Evolutionary conservation across 1,140 invertebrate species (phyloP).

Genomic region (Bombus fervidus): DNA sequence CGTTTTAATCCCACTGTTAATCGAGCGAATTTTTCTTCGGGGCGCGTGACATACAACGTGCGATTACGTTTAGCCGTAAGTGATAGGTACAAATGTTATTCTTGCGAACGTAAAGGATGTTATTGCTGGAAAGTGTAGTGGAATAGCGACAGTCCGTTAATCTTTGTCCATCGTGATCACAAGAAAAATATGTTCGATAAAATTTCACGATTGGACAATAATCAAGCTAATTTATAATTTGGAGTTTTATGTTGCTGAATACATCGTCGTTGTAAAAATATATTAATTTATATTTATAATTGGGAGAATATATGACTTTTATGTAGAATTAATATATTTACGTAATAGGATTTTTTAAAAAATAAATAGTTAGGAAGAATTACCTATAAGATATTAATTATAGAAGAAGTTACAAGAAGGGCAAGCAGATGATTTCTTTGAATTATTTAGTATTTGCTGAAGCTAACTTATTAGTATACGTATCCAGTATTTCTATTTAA

Average conservation of each 20-base stretch:
- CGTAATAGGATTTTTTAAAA: too few relatives aligned
- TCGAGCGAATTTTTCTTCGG: not conserved
- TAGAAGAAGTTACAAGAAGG: too few relatives aligned
- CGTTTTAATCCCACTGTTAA: not conserved
- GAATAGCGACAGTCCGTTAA: not conserved
- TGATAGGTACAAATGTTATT: not conserved
- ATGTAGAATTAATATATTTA: too few relatives aligned
- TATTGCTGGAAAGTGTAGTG: conserved; percentile 1
- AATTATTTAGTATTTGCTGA: too few relatives aligned
- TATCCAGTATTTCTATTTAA: too few relatives aligned
- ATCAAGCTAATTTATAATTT: not conserved
- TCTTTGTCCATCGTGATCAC: not conserved
- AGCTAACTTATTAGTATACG: too few relatives aligned
- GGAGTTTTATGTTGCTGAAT: not conserved
- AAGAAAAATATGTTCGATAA: not conserved
- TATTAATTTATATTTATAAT: too few relatives aligned
- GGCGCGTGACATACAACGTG: not conserved
- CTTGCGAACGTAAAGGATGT: not conserved
- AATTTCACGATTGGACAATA: conserved; percentile 1
- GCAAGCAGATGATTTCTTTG: too few relatives aligned
- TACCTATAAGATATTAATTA: too few relatives aligned
- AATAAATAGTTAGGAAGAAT: too few relatives aligned
- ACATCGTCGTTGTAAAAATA: too few relatives aligned
- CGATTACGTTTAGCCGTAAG: not conserved
- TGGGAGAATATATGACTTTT: too few relatives aligned